Percentiles rank a stretch among this genome's conserved stretches.
Conservation (phyloP, 2,888 invertebrate genomes). For the Drosophila kanekoi region DNA sequence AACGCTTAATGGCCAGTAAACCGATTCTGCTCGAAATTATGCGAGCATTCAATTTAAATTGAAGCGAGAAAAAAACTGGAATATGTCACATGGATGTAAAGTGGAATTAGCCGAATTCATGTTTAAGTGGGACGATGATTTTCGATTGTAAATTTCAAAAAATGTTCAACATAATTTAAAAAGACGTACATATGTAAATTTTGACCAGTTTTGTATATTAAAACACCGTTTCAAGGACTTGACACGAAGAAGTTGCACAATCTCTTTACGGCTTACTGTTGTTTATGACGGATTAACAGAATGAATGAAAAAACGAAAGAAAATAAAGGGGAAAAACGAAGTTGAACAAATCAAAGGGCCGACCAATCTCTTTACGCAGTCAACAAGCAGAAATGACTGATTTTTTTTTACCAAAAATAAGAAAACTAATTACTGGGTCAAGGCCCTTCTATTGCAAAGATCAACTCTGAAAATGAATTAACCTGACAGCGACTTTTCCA, state of each 20-base stretch:
- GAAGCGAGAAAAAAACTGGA: neutral
- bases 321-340: neutral
- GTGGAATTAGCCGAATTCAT: neutral
- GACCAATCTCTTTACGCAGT: conserved; percentile 46
- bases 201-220: conserved; percentile 16
- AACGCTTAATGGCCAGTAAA: conserved; percentile 1
- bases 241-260: conserved; percentile 26
- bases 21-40: neutral
- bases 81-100: no score
- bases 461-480: conserved; percentile 15
- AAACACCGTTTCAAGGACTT: conserved; percentile 44
- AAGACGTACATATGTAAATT: conserved; percentile 24
- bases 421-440: conserved; percentile 65
- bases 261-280: conserved; percentile 8
- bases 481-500: conserved; percentile 20
- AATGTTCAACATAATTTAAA: neutral
- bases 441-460: conserved; percentile 58
- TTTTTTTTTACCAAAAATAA: conserved; percentile 35
- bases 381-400: conserved; percentile 26
- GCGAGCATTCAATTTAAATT: neutral
- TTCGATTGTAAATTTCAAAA: conserved; percentile 4
- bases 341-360: conserved; percentile 24
- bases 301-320: neutral
- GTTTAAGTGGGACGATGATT: neutral
- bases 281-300: conserved; percentile 30